These are phyloP conservation scores for Caenorhabditis becei DNA, from an alignment of 2,888 invertebrate genomes.

Conservation along the genomic window DNA sequence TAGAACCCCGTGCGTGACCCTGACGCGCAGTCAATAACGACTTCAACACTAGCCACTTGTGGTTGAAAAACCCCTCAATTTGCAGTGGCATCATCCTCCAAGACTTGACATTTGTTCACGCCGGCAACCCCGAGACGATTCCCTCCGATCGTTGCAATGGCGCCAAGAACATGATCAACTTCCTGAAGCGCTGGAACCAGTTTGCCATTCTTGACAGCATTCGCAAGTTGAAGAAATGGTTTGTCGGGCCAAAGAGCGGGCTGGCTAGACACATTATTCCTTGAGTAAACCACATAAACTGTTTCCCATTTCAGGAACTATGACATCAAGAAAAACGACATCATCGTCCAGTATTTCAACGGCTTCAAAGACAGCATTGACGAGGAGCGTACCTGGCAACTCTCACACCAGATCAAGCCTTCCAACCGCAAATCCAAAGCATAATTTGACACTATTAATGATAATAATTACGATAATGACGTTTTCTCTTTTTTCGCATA, in stretches of 20 bases:
- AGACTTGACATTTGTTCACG: slow-evolving; percentile 98
- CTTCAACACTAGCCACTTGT: slow-evolving; percentile 14
- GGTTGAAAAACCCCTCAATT: slow-evolving; percentile 38
- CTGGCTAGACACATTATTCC: not conserved
- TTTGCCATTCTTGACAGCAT: slow-evolving; percentile 98
- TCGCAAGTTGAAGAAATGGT: slow-evolving; percentile 98
- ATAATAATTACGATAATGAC: slow-evolving; percentile 18
- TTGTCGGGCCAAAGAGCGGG: slow-evolving; percentile 61
- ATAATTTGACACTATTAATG: slow-evolving; percentile 5
- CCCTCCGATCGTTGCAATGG: slow-evolving; percentile 86
- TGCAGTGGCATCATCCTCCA: slow-evolving; percentile 95
- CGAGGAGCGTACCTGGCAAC: slow-evolving; percentile 99
- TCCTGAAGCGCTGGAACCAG: slow-evolving; percentile 98
- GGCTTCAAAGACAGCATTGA: slow-evolving; percentile 95
- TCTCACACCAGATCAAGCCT: slow-evolving; percentile 96
- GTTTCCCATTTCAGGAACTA: slow-evolving; percentile 87
- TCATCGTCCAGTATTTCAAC: slow-evolving; percentile 95
- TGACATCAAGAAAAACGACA: slow-evolving; percentile 93
- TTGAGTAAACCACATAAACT: slow-evolving; percentile 5
- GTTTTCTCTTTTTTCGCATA: not conserved
- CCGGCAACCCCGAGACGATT: slow-evolving; percentile 94
- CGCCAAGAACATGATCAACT: slow-evolving; percentile 87
- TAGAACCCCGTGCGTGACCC: slow-evolving; percentile 21
- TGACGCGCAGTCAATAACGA: slow-evolving; percentile 17
- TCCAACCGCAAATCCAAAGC: slow-evolving; percentile 61